Base-by-base conservation (phyloP, 1,140 invertebrate species). In the Neoseiulus cucumeris region DNA sequence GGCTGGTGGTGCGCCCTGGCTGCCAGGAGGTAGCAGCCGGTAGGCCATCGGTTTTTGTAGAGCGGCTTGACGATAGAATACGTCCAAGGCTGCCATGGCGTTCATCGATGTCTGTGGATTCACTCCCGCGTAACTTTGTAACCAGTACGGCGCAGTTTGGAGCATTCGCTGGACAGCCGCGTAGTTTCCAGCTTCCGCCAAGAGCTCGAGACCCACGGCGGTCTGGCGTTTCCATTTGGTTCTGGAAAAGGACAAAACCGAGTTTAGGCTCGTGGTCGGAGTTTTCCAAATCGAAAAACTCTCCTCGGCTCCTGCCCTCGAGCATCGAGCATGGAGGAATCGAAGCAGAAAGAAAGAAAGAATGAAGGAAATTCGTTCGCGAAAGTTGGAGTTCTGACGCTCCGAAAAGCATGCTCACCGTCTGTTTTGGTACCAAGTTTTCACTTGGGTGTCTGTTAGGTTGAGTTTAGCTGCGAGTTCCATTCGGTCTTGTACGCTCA, bases 181-280 rank as follows among this genome's bases (percentile, higher is more conserved):
- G 75, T 92, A 93, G 78, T 96, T 97, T 6, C 91, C 91, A 0
- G 91, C 90, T 75, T 99, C 94, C 0, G 91, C 88, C 65, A 99
- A 77, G 20, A 99, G 81, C 75, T 98, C 95, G 68, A 96, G 77
- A 0, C 93, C 92, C 0, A 98, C 93, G 0, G 93, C 91, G 1
- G 93, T 95, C 77, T 99, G 95, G 6, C 95, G 83, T 76, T 99
- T 99, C 94, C 94, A 98, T 80, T 99, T 99, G 72, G 95, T 99
- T 79, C 94, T 98, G 83, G 12, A 79, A 80, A 75, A 71, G 79
- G 73, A 75, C 70, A 71, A 79, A 73, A 75, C 70, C 70, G 14
- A 69, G 28, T 1, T 65, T 7, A 4, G 28, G 14, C 28, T 20
- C 7, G 5, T 20, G 28, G 14, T 25, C 20, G 28, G 28, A 12